Conservation (phyloP, 1,140 invertebrate species). For the Drosophila equinoxialis region DNA sequence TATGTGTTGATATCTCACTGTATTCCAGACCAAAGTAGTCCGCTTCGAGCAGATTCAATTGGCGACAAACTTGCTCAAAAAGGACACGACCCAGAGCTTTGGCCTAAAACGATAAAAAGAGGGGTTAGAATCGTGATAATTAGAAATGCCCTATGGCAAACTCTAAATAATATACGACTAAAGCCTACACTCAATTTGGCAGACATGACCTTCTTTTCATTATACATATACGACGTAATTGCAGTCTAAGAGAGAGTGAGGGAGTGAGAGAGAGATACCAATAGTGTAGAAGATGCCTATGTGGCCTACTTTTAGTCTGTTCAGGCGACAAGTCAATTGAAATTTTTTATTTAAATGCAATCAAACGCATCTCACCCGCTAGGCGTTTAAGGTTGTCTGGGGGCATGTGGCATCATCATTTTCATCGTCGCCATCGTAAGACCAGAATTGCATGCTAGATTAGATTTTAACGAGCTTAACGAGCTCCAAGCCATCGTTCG, state of each 20-base stretch:
- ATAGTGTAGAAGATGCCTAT: background rate
- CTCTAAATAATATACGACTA: conserved; percentile 36
- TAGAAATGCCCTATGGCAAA: conserved; percentile 42
- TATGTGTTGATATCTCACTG: conserved; percentile 89
- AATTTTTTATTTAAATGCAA: conserved; percentile 58
- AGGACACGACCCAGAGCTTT: conserved; percentile 96
- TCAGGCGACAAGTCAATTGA: conserved; percentile 52
- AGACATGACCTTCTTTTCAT: conserved; percentile 21
- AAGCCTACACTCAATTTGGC: conserved; percentile 45
- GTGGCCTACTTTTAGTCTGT: conserved; percentile 36
- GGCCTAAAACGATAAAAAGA: conserved; percentile 86
- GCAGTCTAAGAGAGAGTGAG: conserved; percentile 1
- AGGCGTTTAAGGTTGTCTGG: conserved; percentile 12
- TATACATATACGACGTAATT: conserved; percentile 19
- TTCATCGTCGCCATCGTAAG: conserved; percentile 3
- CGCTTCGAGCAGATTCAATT: conserved; percentile 96
- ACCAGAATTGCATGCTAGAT: conserved; percentile 32
- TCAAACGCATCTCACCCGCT: conserved; percentile 44
- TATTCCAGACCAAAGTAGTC: conserved; percentile 99
- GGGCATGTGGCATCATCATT: conserved; percentile 26
- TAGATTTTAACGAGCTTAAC: conserved; percentile 46
- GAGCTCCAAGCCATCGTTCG: conserved; percentile 23
- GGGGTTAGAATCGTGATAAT: conserved; percentile 30
- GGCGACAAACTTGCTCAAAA: conserved; percentile 98
- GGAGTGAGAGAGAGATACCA: conserved; percentile 3